Conservation (phyloP, 1,140 invertebrate species). For the Bicyclus anynana region DNA sequence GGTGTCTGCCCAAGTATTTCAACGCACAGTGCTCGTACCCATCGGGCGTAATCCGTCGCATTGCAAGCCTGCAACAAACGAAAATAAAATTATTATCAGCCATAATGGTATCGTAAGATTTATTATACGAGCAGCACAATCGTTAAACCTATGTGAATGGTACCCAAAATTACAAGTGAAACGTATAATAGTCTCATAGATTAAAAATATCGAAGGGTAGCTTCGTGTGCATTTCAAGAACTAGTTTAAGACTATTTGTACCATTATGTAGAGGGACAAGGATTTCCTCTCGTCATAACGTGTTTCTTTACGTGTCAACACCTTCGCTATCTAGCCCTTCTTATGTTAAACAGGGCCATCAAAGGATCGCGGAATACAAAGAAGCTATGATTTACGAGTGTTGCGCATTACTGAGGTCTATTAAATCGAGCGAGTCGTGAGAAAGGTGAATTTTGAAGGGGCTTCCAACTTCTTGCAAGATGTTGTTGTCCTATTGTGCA, state of each 20-base stretch:
- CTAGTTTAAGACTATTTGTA: slow-evolving; percentile 30
- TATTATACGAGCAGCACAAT: slow-evolving; percentile 28
- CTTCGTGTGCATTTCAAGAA: slow-evolving; percentile 21
- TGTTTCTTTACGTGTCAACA: slow-evolving; percentile 69
- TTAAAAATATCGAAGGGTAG: slow-evolving; percentile 19
- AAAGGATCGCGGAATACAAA: slow-evolving; percentile 63
- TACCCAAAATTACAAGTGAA: slow-evolving; percentile 27
- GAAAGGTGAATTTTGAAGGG: slow-evolving; percentile 56
- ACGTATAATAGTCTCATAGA: slow-evolving; percentile 26
- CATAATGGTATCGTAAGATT: slow-evolving; percentile 16
- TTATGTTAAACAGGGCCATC: slow-evolving; percentile 62
- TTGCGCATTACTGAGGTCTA: slow-evolving; percentile 61
- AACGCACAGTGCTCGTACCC: slow-evolving; percentile 69
- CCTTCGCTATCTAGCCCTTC: slow-evolving; percentile 72
- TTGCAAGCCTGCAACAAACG: slow-evolving; percentile 70
- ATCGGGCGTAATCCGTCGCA: slow-evolving; percentile 66
- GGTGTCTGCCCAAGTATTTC: slow-evolving; percentile 70
- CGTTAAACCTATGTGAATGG: slow-evolving; percentile 17
- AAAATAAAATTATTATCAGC: slow-evolving; percentile 20
- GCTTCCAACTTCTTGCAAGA: slow-evolving; percentile 51
- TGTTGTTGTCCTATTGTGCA: slow-evolving; percentile 27
- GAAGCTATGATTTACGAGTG: slow-evolving; percentile 67
- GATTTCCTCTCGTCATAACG: slow-evolving; percentile 47
- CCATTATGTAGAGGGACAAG: slow-evolving; percentile 22
- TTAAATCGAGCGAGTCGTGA: slow-evolving; percentile 65